Percentiles rank a stretch among this genome's conserved stretches.
phyloP scores from a whole-genome alignment of 1,140 invertebrate species.

The Heliconius melpomene region DNA sequence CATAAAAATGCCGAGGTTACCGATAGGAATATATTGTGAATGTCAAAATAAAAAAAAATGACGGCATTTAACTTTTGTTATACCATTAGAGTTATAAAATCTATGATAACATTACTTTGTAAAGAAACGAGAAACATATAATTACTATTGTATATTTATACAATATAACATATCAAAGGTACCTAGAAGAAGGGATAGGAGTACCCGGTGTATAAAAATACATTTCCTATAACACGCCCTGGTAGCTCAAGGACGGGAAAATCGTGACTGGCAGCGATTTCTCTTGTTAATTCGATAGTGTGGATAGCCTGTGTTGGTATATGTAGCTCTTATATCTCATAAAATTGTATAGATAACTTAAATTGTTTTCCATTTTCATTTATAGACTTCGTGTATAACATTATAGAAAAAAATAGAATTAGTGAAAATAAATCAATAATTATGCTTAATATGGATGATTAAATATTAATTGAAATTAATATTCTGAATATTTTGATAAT shows the following conservation, averaged over 20 bases:
- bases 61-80: not conserved
- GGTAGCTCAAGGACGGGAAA: slow-evolving; percentile 49
- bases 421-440: too few species aligned
- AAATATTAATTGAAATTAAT: too few species aligned
- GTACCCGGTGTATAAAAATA: not conserved
- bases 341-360: not conserved
- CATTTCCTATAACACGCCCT: slow-evolving; percentile 23
- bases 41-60: not conserved
- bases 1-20: not conserved
- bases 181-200: not conserved
- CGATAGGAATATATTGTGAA: not conserved
- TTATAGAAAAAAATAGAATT: too few species aligned
- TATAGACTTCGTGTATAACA: too few species aligned
- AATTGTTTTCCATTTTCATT: too few species aligned
- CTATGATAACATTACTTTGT: not conserved
- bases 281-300: slow-evolving; percentile 28
- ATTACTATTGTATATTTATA: not conserved
- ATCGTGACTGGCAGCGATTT: slow-evolving; percentile 49
- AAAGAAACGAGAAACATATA: not conserved
- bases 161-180: not conserved
- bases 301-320: slow-evolving; percentile 13
- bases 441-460: too few species aligned
- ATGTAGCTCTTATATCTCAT: not conserved
- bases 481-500: too few species aligned
- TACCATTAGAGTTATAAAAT: not conserved